Evolutionary conservation across 2,113 vertebrate genomes (phyloP), one percentile per base, ranked within the genome.

Genomic region (Pollachius pollachius): DNA sequence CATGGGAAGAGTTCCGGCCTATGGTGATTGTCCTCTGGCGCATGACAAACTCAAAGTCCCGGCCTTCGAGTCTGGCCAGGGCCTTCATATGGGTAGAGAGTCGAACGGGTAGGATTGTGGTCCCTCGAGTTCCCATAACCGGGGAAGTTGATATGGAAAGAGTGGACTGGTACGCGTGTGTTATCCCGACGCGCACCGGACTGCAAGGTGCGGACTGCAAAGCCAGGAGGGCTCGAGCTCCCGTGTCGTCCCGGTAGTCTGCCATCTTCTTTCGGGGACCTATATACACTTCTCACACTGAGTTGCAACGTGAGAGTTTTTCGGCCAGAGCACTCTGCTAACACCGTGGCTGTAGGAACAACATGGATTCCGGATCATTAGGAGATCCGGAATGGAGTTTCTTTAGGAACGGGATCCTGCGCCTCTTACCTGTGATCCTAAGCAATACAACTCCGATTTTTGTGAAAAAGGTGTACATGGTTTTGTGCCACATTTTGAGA

Each of bases 1-100:
- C 97, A 84, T 97, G 96, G 66, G 96, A 98, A 37, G 97, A 99
- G 92, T 98, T 96, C 88, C 96, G 95, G 76, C 97, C 97, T 87
- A 99, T 94, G 63, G 95, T 97, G 84, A 98, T 94, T 78, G 93
- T 93, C 83, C 94, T 92, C 90, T 94, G 95, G 81, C 97, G 95
- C 97, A 99, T 96, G 79, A 97, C 92, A 86, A 96, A 99, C 93
- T 99, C 97, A 84, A 98, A 94, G 88, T 93, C 94, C 85, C 93
- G 90, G 89, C 93, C 93, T 83, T 94, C 92, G 69, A 94, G 89
- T 19, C 92, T 82, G 65, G 91, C 90, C 63, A 93, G 83, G 89
- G 92, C 92, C 90, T 86, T 88, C 37, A 74, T 65, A 41, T 86
- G 87, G 11, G 88, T 74, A 0, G 84, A 84, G 54, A 87, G 91